Percentiles rank a stretch among this genome's conserved stretches.
Evolutionary conservation across 2,888 invertebrate species (phyloP).

Genomic region (Baccha elongata): DNA sequence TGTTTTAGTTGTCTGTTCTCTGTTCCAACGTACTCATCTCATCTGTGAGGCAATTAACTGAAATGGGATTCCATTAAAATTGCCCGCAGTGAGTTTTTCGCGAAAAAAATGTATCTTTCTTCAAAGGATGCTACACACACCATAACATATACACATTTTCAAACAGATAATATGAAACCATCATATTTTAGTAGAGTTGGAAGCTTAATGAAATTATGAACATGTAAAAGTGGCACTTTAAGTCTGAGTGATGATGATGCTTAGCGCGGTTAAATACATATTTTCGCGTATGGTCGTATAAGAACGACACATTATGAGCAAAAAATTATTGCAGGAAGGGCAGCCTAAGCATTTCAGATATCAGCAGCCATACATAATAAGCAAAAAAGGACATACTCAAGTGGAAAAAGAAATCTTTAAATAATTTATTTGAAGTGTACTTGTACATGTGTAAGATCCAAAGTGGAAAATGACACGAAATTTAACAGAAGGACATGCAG

Average conservation of each 20-base stretch:
- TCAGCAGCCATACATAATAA: slow-evolving; percentile 1
- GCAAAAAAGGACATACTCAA: slow-evolving; percentile 54
- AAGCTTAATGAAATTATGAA: slow-evolving; percentile 71
- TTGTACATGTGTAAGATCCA: slow-evolving; percentile 40
- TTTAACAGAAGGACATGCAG: background rate
- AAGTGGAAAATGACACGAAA: slow-evolving; percentile 54
- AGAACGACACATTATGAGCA: slow-evolving; percentile 15
- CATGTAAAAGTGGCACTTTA: slow-evolving; percentile 72
- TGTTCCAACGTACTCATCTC: slow-evolving; percentile 41
- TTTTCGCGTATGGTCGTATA: slow-evolving; percentile 32
- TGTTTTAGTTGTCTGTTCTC: slow-evolving; percentile 2
- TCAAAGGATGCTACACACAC: slow-evolving; percentile 19
- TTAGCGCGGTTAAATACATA: slow-evolving; percentile 70
- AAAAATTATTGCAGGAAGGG: background rate
- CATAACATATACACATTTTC: background rate
- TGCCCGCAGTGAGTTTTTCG: slow-evolving; percentile 67
- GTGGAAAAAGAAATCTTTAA: slow-evolving; percentile 66
- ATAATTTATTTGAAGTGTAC: slow-evolving; percentile 68
- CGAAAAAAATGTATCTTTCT: slow-evolving; percentile 24
- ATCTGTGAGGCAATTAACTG: slow-evolving; percentile 67
- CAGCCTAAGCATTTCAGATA: background rate
- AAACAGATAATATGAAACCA: slow-evolving; percentile 7
- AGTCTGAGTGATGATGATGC: slow-evolving; percentile 70
- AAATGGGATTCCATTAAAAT: slow-evolving; percentile 73
- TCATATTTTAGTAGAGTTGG: slow-evolving; percentile 18